A percentile compares a stretch with the other conserved stretches of the same genome.
These are phyloP conservation scores for Bembecia ichneumoniformis DNA, from an alignment of 2,888 invertebrate genomes.

Conservation along the genomic window DNA sequence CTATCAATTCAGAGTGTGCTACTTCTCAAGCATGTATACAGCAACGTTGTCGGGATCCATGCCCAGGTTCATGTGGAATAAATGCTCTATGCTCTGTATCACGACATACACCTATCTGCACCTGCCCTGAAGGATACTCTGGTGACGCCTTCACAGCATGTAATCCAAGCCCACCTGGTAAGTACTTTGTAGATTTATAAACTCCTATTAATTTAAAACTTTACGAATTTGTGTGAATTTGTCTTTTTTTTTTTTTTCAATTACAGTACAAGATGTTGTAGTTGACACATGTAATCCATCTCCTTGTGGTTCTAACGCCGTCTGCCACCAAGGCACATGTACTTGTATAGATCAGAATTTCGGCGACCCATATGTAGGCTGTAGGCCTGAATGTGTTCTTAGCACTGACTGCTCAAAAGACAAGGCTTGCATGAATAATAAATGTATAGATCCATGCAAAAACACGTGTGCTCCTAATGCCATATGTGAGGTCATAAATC, in stretches of 20 bases:
- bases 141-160: constrained; percentile 78
- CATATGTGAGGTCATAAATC: constrained; percentile 79
- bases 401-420: constrained; percentile 77
- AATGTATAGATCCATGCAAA: constrained; percentile 79
- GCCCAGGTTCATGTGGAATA: constrained; percentile 78
- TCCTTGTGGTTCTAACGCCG: constrained; percentile 76
- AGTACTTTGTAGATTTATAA: constrained; percentile 5
- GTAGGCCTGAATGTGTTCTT: constrained; percentile 79
- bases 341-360: constrained; percentile 74
- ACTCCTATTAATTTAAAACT: not conserved
- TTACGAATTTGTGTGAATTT: constrained; percentile 1
- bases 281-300: constrained; percentile 72
- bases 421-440: constrained; percentile 77
- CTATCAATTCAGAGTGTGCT: constrained; percentile 79
- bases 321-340: constrained; percentile 72
- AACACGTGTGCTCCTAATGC: constrained; percentile 80
- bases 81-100: constrained; percentile 75
- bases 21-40: constrained; percentile 78
- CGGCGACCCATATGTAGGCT: constrained; percentile 78
- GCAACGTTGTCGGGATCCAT: constrained; percentile 81
- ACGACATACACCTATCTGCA: constrained; percentile 81
- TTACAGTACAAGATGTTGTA: constrained; percentile 33
- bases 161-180: constrained; percentile 53
- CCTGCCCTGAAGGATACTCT: constrained; percentile 77
- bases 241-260: constrained; percentile 1